Evolutionary conservation across 2,888 invertebrate genomes (phyloP).

Genomic region (Hermaeophaga mercurialis): DNA sequence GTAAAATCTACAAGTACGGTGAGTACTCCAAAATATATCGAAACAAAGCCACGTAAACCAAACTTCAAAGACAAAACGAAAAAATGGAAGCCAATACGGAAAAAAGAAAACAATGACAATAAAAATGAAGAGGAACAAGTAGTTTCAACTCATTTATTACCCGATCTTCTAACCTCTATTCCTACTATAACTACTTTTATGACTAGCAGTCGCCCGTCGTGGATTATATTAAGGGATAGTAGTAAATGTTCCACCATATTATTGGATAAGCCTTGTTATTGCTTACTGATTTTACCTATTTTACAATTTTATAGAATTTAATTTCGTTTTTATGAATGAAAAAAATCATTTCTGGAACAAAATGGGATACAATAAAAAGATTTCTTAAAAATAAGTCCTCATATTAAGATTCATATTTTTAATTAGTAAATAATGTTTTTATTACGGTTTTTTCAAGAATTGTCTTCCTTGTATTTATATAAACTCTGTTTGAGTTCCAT

Average conservation of each 20-base stretch:
- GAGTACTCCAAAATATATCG: conserved; percentile 51
- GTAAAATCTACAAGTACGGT: conserved; percentile 56
- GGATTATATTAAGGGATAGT: conserved; percentile 46
- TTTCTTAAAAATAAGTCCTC: conserved; percentile 31
- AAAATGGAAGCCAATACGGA: conserved; percentile 51
- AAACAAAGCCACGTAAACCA: conserved; percentile 54
- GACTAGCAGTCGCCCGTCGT: conserved; percentile 51
- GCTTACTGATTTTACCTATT: conserved; percentile 34
- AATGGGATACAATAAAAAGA: conserved; percentile 36
- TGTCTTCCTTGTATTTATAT: conserved; percentile 50
- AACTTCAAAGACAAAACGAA: conserved; percentile 53
- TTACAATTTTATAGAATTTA: conserved; percentile 26
- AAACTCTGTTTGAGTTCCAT: conserved; percentile 47
- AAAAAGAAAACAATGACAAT: conserved; percentile 47
- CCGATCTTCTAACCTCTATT: conserved; percentile 42
- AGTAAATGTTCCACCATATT: conserved; percentile 39
- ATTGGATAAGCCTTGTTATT: conserved; percentile 38
- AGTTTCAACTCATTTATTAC: conserved; percentile 47
- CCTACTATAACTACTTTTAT: conserved; percentile 47
- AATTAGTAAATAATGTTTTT: conserved; percentile 16
- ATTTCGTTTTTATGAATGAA: conserved; percentile 19
- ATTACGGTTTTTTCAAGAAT: conserved; percentile 40
- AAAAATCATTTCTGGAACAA: conserved; percentile 36
- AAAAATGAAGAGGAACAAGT: conserved; percentile 49
- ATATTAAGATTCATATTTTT: conserved; percentile 25